A percentile compares a stretch with the other conserved stretches of the same genome.
These are phyloP conservation scores for Anarrhichthys ocellatus DNA, from an alignment of 2,113 vertebrate species.

Conservation along the genomic window DNA sequence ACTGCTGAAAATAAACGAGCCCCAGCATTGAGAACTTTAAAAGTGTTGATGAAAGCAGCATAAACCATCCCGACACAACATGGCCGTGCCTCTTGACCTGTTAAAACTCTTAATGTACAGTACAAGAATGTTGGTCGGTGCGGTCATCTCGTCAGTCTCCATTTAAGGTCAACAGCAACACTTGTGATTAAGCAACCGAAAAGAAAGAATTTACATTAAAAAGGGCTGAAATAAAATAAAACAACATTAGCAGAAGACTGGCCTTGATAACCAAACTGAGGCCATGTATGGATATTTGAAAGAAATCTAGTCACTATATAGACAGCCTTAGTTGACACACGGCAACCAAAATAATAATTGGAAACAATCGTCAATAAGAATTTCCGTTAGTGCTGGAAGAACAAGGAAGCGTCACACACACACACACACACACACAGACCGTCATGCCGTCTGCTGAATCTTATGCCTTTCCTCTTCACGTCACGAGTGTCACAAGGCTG, in stretches of 20 bases:
- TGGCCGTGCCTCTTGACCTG: conserved; percentile 8
- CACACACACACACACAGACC: background rate
- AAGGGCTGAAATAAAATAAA: background rate
- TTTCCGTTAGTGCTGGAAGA: conserved; percentile 16
- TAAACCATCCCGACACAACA: conserved; percentile 8
- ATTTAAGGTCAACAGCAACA: background rate
- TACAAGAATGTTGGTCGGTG: background rate
- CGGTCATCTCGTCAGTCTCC: conserved; percentile 18
- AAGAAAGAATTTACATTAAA: conserved; percentile 1
- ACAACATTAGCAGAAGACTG: conserved; percentile 10
- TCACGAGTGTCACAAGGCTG: background rate
- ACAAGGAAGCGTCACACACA: conserved; percentile 37
- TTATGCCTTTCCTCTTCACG: background rate
- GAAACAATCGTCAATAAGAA: background rate
- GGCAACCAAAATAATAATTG: background rate
- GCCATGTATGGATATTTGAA: background rate
- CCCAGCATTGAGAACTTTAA: conserved; percentile 42
- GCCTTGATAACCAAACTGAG: conserved; percentile 19
- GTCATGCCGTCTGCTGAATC: background rate
- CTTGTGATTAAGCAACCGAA: conserved; percentile 12
- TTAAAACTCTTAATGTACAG: conserved; percentile 16
- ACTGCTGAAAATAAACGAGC: conserved; percentile 28
- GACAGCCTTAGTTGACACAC: background rate
- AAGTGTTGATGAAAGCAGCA: conserved; percentile 60
- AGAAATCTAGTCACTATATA: background rate